These are phyloP conservation scores for Nemotelus nigrinus DNA, from an alignment of 2,888 invertebrate species.

Conservation along the genomic window DNA sequence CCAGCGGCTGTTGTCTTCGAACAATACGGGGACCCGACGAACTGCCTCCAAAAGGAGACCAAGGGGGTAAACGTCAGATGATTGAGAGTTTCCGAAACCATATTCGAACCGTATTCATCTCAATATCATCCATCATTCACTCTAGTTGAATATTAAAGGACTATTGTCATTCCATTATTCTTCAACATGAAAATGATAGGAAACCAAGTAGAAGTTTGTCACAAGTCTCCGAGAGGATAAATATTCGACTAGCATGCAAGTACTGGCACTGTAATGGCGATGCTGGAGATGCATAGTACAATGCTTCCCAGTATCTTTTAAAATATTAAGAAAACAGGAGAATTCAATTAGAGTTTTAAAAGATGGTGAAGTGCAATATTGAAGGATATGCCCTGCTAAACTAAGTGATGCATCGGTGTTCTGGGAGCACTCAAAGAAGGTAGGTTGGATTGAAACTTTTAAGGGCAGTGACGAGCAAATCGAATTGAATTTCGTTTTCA, in stretches of 20 bases:
- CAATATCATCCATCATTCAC: conserved; percentile 26
- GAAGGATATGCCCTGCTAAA: too few relatives aligned
- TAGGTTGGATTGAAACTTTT: too few relatives aligned
- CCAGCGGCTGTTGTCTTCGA: neutral
- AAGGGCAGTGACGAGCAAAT: too few relatives aligned
- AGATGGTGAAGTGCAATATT: too few relatives aligned
- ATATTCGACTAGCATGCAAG: too few relatives aligned
- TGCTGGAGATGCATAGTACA: neutral
- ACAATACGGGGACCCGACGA: too few relatives aligned
- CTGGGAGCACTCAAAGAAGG: too few relatives aligned
- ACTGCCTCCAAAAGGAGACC: too few relatives aligned
- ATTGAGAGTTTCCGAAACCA: neutral
- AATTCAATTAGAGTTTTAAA: neutral
- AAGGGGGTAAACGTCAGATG: too few relatives aligned
- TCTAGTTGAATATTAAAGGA: conserved; percentile 8
- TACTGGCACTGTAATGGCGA: neutral
- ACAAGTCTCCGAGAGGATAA: too few relatives aligned
- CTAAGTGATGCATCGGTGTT: too few relatives aligned
- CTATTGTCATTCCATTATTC: conserved; percentile 23
- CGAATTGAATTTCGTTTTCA: too few relatives aligned
- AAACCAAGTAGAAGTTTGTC: neutral
- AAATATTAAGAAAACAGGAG: neutral
- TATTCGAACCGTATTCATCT: conserved; percentile 1
- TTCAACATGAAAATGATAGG: conserved; percentile 5
- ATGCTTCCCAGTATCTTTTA: neutral